Base-by-base conservation (phyloP, 64 coral and sea anemone species). In the Trachythela sp. region DNA sequence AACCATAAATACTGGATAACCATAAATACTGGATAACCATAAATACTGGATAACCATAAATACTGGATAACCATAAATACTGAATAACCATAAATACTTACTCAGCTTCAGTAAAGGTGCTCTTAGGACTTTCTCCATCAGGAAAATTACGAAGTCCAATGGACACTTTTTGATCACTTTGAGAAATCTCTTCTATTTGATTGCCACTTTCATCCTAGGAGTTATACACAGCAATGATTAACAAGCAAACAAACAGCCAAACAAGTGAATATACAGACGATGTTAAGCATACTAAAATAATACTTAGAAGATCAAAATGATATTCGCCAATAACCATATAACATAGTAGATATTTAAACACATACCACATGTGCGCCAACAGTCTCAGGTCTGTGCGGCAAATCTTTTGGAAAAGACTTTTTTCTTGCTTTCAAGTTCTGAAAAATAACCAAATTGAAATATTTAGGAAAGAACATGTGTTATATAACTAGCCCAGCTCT, bases 71-170 rank as follows among this genome's bases (percentile, higher is more conserved):
- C n/a, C n/a, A n/a, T n/a, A n/a, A n/a, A n/a, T n/a, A n/a, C n/a
- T n/a, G n/a, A n/a, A n/a, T n/a, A n/a, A n/a, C n/a, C n/a, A n/a
- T n/a, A n/a, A n/a, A 80, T 2, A 80, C 75, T 80, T 80, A 80
- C 75, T 80, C 75, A 38, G 75, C 75, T 39, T 80, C 75, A 37
- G 75, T 80, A 30, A 80, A 80, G 13, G 75, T 80, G 30, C 75
- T 80, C 37, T 80, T 80, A 39, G 75, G 75, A 18, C 75, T 80
- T 39, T 80, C 75, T 35, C 75, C 75, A 39, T 80, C 75, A 35
- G 75, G 75, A 39, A 80, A 80, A 39, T 80, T 80, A 17, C 75
- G 56, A 64, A 39, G 30, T 17, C 75, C 75, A 80, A 36, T 35
- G 3, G 75, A 39, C 30, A 30, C 75, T 80, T 80, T 39, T 20